Base-by-base conservation (phyloP, 1,140 invertebrate genomes). In the Penaeus chinensis region DNA sequence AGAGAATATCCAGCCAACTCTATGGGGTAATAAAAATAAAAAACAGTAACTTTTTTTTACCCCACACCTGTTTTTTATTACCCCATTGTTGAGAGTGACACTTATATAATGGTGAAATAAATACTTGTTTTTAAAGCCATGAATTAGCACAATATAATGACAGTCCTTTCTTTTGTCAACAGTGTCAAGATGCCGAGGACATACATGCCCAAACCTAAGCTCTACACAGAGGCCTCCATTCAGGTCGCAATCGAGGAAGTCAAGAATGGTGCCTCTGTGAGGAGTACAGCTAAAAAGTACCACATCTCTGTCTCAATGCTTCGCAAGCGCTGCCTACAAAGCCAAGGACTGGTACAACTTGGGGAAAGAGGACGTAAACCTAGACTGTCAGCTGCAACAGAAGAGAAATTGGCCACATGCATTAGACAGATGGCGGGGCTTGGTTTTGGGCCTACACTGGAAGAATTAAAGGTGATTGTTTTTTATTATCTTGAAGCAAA, bases 401-500 rank as follows among this genome's bases (percentile, higher is more conserved):
- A 84, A n/a, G 37, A 84, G 61, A 84, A 84, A 24, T 54, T 84
- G 32, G 8, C 82, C 22, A 19, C 22, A 27, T 84, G 19, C 69
- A 74, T 84, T 37, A 69, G 37, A 5, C 63, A 47, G n/a, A 84
- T 71, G 63, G 62, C 63, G 20, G 62, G 71, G 19, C 42, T 63
- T 13, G 61, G 61, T 20, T 82, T 82, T 82, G 81, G 81, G 32
- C 61, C 81, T 11, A 82, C 81, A 16, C 24, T 65, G n/a, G 10
- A 76, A 18, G 81, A 82, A 69, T n/a, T 82, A n/a, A 66, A 82
- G 32, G 24, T n/a, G 18, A 84, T 84, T 71, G 82, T 84, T 4
- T 8, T 10, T 20, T 62, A 84, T n/a, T 84, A 84, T 47, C 22
- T 84, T 5, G 42, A 8, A 4, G 62, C 65, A 7, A 84, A 84